These are phyloP conservation scores for Glaucidium brasilianum DNA, from an alignment of 2,113 vertebrate genomes.

Conservation along the genomic window DNA sequence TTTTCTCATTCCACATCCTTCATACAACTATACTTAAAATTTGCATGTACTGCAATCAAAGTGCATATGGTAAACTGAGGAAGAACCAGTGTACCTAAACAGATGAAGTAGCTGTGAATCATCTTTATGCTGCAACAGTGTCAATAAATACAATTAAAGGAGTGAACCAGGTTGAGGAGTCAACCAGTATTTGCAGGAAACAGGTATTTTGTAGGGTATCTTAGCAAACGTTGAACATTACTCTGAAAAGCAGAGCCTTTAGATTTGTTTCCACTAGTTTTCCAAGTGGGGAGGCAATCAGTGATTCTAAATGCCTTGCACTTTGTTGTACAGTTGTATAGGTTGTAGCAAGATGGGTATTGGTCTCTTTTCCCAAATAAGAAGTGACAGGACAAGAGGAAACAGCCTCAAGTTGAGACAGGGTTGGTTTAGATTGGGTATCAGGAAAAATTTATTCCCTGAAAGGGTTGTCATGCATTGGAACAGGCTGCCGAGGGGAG, in stretches of 20 bases:
- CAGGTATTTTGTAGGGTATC: neutral
- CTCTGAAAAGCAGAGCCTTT: neutral
- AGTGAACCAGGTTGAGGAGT: neutral
- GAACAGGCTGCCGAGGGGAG: neutral
- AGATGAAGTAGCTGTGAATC: neutral
- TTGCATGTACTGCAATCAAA: neutral
- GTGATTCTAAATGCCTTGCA: neutral
- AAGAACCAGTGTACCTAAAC: neutral
- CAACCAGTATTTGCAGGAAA: fast-evolving
- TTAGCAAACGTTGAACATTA: neutral
- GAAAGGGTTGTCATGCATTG: neutral
- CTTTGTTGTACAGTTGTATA: fast-evolving
- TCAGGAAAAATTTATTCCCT: neutral
- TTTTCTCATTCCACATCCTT: neutral
- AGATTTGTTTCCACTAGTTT: neutral
- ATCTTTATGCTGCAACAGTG: fast-evolving
- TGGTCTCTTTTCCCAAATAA: neutral
- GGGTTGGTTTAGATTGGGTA: neutral
- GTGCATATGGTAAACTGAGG: neutral
- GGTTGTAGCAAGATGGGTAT: fast-evolving
- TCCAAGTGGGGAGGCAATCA: neutral
- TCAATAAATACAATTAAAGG: neutral
- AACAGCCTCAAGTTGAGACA: neutral
- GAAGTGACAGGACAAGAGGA: neutral
- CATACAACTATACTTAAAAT: neutral